Evolutionary conservation across 2,113 vertebrate species (phyloP).

Genomic region (Nibea albiflora): DNA sequence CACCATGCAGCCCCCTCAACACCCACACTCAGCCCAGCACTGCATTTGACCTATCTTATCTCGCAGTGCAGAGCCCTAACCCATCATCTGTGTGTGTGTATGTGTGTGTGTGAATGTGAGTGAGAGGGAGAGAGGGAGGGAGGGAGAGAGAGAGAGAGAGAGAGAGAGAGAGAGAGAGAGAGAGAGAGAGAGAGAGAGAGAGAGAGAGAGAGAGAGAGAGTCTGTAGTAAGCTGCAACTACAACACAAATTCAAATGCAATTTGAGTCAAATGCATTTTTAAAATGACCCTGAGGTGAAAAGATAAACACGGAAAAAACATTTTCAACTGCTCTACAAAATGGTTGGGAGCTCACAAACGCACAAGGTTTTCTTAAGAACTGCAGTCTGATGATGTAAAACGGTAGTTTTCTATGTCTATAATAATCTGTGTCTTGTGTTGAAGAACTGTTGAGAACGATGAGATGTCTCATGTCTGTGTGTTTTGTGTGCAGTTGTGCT

Average conservation of each 20-base stretch:
- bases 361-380: not conserved
- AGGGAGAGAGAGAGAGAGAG: not conserved
- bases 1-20: conserved; percentile 64
- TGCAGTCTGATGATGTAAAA: not conserved
- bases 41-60: conserved; percentile 80
- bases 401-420: not conserved
- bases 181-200: not conserved
- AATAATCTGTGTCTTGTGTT: not conserved
- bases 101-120: not conserved
- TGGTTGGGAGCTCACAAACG: not conserved
- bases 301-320: conserved; percentile 53
- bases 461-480: too few species aligned
- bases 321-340: conserved; percentile 44
- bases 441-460: not conserved
- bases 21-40: conserved; percentile 66
- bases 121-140: not conserved
- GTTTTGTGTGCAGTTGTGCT: too few species aligned
- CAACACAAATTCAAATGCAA: conserved; percentile 63
- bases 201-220: not conserved
- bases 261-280: conserved; percentile 59
- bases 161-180: not conserved
- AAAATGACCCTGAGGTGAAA: conserved; percentile 66
- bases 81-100: conserved; percentile 70
- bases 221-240: conserved; percentile 42
- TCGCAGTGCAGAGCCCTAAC: conserved; percentile 70